phyloP scores from a whole-genome alignment of 1,140 invertebrate genomes.

The Pachypeltis micranthus region DNA sequence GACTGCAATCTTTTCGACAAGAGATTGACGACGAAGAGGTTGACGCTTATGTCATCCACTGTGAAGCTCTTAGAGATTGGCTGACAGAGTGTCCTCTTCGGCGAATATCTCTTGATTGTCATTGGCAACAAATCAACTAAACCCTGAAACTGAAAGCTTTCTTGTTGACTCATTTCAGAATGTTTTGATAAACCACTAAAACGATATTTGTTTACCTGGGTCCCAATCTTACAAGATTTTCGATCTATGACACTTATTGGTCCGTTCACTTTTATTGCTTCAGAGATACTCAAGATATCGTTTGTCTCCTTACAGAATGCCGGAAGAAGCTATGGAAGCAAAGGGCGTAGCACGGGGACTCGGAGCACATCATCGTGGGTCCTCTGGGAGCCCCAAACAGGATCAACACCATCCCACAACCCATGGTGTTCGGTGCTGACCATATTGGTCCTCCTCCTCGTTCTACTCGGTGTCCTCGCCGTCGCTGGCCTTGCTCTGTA shows the following conservation, averaged over 20 bases:
- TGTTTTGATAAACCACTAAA: too few species aligned
- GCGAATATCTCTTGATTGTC: too few species aligned
- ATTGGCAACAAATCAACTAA: too few species aligned
- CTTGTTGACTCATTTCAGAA: too few species aligned
- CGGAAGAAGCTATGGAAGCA: background rate
- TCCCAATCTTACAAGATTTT: too few species aligned
- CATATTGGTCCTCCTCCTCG: constrained; percentile 22
- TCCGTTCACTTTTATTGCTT: background rate
- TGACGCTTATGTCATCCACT: too few species aligned
- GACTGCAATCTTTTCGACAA: too few species aligned
- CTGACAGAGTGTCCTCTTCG: too few species aligned
- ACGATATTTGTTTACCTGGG: too few species aligned
- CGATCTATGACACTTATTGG: background rate
- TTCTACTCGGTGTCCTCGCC: constrained; percentile 49
- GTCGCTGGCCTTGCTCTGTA: constrained; percentile 63
- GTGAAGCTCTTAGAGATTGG: too few species aligned
- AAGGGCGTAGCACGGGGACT: background rate
- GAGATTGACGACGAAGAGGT: too few species aligned
- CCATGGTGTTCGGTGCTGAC: constrained; percentile 21
- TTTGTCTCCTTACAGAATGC: constrained; percentile 4
- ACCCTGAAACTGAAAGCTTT: too few species aligned
- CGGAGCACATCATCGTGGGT: background rate
- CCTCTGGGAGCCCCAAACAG: background rate
- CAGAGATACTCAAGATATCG: background rate
- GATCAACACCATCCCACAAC: background rate